These are phyloP conservation scores for Nothocercus julius DNA, from an alignment of 2,113 vertebrate genomes.

Conservation along the genomic window DNA sequence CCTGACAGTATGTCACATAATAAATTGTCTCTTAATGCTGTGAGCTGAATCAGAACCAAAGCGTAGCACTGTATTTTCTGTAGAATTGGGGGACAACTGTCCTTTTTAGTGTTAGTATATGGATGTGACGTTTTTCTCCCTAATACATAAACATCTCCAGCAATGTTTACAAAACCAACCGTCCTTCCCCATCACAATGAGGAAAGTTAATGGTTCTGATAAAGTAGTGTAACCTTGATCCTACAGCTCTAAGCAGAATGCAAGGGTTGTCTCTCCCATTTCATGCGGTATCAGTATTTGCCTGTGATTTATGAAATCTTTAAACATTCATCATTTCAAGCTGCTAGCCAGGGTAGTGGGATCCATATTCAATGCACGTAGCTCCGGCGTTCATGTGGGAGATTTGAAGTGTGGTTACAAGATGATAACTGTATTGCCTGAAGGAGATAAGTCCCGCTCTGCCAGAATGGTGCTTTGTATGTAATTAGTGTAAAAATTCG, in stretches of 20 bases:
- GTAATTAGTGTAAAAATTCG: slow-evolving; percentile 79
- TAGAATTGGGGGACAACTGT: slow-evolving; percentile 13
- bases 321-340: slow-evolving; percentile 69
- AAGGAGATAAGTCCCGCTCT: slow-evolving; percentile 73
- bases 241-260: slow-evolving; percentile 32
- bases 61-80: not conserved
- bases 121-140: not conserved
- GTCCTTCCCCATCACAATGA: slow-evolving; percentile 19
- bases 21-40: slow-evolving; percentile 8
- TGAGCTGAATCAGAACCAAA: slow-evolving; percentile 7
- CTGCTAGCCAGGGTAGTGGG: slow-evolving; percentile 58
- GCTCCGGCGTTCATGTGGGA: slow-evolving; percentile 52
- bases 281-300: slow-evolving; percentile 49
- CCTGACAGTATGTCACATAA: not conserved
- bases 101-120: not conserved
- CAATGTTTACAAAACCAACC: slow-evolving; percentile 6
- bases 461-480: slow-evolving; percentile 77
- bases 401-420: slow-evolving; percentile 78
- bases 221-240: slow-evolving; percentile 38
- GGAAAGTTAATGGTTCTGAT: slow-evolving; percentile 50
- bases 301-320: slow-evolving; percentile 73
- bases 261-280: slow-evolving; percentile 2
- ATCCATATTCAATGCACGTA: slow-evolving; percentile 74
- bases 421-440: slow-evolving; percentile 80
- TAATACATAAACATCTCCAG: slow-evolving; percentile 35